phyloP scores from a whole-genome alignment of 2,797 vertebrate species.

The Ctenopoma multispine region DNA sequence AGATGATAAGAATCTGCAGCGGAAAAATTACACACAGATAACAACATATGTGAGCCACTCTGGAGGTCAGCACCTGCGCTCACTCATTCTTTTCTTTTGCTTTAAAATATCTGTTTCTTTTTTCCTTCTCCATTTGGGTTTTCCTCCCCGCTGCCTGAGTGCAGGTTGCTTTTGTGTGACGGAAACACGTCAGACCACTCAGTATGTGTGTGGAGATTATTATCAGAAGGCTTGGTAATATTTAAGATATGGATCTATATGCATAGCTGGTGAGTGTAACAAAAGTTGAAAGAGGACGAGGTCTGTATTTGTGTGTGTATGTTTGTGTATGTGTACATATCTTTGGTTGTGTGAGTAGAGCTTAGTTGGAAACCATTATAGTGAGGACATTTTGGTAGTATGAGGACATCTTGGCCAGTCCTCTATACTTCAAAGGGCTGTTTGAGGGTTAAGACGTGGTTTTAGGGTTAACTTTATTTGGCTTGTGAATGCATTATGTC shows the following conservation, averaged over 20 bases:
- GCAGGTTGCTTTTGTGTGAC: conserved; percentile 77
- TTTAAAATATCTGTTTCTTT: conserved; percentile 42
- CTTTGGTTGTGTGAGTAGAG: not conserved
- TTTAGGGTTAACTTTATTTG: not conserved
- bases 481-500: not conserved
- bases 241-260: conserved; percentile 81
- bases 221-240: conserved; percentile 74
- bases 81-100: conserved; percentile 63
- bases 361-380: not conserved
- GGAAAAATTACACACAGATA: conserved; percentile 83
- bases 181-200: conserved; percentile 73
- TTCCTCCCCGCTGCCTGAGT: conserved; percentile 27
- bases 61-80: conserved; percentile 84
- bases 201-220: conserved; percentile 69
- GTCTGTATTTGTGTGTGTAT: conserved; percentile 47
- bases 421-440: not conserved
- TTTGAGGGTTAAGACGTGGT: not conserved
- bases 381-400: not conserved
- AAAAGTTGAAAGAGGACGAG: conserved; percentile 72
- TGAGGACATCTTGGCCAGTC: not conserved
- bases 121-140: conserved; percentile 29
- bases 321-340: conserved; percentile 23
- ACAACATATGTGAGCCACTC: conserved; percentile 81
- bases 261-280: conserved; percentile 69
- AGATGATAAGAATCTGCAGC: conserved; percentile 82